These are phyloP conservation scores for Cecidostiba fungosa DNA, from an alignment of 2,888 invertebrate species.

Conservation along the genomic window DNA sequence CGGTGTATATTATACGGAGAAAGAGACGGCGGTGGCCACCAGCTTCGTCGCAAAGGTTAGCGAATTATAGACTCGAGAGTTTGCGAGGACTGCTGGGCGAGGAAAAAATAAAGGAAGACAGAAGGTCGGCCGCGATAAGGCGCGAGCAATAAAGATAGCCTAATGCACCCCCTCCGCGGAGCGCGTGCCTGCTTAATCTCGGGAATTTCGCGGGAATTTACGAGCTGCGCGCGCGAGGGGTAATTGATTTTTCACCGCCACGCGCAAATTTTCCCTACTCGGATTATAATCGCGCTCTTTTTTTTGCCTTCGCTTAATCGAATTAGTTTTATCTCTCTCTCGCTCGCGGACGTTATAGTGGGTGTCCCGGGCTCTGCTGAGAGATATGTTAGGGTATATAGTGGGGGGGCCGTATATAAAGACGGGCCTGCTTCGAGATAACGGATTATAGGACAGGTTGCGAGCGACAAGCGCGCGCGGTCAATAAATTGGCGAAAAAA, in stretches of 20 bases:
- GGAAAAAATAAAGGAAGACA: conserved; percentile 2
- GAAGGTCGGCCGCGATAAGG: conserved; percentile 5
- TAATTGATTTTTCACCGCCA: conserved; percentile 56
- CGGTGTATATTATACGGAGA: background rate
- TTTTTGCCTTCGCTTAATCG: conserved; percentile 41
- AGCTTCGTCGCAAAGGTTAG: conserved; percentile 48
- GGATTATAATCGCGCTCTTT: conserved; percentile 1
- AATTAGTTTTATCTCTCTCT: conserved; percentile 53
- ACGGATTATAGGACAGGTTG: background rate
- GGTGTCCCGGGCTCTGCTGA: background rate
- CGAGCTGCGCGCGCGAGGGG: conserved; percentile 46
- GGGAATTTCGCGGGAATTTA: conserved; percentile 51
- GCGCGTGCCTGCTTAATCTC: conserved; percentile 53
- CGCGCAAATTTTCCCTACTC: conserved; percentile 30
- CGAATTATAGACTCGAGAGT: conserved; percentile 39
- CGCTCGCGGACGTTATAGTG: background rate
- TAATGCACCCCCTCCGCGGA: conserved; percentile 36
- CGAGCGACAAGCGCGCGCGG: background rate
- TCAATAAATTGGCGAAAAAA: conserved; percentile 36
- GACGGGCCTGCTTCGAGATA: conserved; percentile 25
- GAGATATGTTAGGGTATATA: background rate
- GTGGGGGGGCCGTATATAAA: conserved; percentile 32
- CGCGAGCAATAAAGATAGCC: conserved; percentile 57
- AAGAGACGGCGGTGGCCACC: conserved; percentile 22
- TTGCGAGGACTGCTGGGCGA: background rate